Conservation (phyloP, 2,888 invertebrate species). For the Uropetala carovei region DNA sequence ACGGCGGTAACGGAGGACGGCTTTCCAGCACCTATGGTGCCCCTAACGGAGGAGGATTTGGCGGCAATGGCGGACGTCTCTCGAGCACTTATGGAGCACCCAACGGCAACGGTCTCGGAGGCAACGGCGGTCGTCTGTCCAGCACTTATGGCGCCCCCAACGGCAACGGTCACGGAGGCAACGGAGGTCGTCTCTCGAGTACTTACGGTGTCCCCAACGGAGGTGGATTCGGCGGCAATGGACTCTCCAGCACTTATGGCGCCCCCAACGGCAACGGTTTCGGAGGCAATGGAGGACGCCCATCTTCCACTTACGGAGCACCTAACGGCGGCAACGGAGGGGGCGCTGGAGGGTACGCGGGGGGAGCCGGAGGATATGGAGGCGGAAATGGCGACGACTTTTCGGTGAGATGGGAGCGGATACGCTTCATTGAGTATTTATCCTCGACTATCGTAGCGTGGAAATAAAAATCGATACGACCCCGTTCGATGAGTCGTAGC, state of each 20-base stretch:
- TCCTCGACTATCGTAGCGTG: background rate
- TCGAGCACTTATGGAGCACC: conserved; percentile 60
- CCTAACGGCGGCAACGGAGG: conserved; percentile 56
- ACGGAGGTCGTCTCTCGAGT: conserved; percentile 65
- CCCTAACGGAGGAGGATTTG: conserved; percentile 42
- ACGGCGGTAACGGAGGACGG: conserved; percentile 62
- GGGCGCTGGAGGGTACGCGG: conserved; percentile 48
- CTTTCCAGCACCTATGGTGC: conserved; percentile 64
- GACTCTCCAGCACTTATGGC: conserved; percentile 65
- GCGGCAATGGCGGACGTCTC: conserved; percentile 53
- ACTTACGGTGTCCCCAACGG: conserved; percentile 66
- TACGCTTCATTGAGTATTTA: background rate
- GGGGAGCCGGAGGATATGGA: conserved; percentile 39
- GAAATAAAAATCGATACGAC: too few species aligned
- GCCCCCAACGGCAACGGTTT: conserved; percentile 66
- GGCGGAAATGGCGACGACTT: conserved; percentile 59
- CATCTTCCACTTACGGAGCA: conserved; percentile 58
- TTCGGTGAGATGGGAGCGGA: background rate
- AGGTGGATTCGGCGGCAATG: conserved; percentile 67
- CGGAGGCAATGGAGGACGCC: conserved; percentile 65
- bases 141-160: conserved; percentile 65
- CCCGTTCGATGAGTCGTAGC: too few species aligned
- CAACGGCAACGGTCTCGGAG: conserved; percentile 51
- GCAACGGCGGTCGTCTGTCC: conserved; percentile 55
- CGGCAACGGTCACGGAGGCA: conserved; percentile 32